Evolutionary conservation across 2,113 vertebrate species (phyloP), one percentile per base, ranked within the genome.

Genomic region (Anarhynchus alexandrinus): DNA sequence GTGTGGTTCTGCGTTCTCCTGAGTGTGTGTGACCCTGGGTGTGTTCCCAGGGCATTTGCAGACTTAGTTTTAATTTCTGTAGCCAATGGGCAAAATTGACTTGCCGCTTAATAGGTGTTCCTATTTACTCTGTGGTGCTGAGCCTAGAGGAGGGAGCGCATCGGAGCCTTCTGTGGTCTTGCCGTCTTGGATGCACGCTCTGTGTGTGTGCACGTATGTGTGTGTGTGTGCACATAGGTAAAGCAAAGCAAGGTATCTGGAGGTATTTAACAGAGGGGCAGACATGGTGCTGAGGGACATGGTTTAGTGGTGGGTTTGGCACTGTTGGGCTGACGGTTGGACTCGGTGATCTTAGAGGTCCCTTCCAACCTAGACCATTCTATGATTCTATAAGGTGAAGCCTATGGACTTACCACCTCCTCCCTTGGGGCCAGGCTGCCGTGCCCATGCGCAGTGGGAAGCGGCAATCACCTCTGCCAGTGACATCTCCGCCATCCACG

Each of bases 161-260:
- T 27, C 52, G 49, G 76, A 86, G 83, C 42, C 82, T 1, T 40
- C 9, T 1, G 0, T 26, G 6, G 27, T 45, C n/a, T 49, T 32
- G 21, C 26, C 12, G 20, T 64, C 15, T 18, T 23, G 64, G 26
- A 15, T 22, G 45, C 45, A 14, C 4, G 0, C 42, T 32, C 34
- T 27, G 11, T 17, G 38, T 9, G 3, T 12, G 15, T 11, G 17
- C n/a, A 20, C 3, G 1, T 20, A 8, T 26, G 3, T 21, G 12
- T 38, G 12, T 21, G 32, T 21, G 32, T 52, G 29, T 36, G 49
- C 43, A 12, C 4, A 6, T 15, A 19, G 2, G 20, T 12, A 42
- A 67, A 73, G 69, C 58, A 58, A 25, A 15, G 30, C 27, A 7
- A 62, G 42, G 45, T 45, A 18, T 45, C 43, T 45, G 43, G 43